Conservation (phyloP, 2,888 invertebrate genomes). For the Drosophila merina region DNA sequence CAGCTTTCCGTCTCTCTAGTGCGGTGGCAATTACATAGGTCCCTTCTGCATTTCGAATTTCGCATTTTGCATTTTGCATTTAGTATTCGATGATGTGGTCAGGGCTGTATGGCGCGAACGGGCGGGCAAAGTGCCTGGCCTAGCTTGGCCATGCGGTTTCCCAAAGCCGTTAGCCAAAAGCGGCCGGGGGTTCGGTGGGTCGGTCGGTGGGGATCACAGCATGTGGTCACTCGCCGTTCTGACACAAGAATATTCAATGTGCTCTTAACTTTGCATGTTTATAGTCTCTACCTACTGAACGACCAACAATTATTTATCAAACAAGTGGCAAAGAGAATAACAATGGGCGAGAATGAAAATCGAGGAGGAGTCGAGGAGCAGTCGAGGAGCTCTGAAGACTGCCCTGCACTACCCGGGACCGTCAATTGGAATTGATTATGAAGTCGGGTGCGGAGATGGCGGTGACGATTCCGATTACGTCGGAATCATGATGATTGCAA, state of each 20-base stretch:
- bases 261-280: constrained; percentile 60
- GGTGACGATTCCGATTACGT: constrained; percentile 39
- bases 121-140: constrained; percentile 31
- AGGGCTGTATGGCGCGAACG: constrained; percentile 26
- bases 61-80: constrained; percentile 49
- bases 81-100: constrained; percentile 71
- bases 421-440: constrained; percentile 52
- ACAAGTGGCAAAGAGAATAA: constrained; percentile 46
- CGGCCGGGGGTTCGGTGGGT: constrained; percentile 5
- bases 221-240: constrained; percentile 59
- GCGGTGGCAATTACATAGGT: constrained; percentile 62
- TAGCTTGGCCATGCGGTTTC: constrained; percentile 62
- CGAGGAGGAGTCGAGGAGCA: not conserved
- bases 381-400: not conserved
- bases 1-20: constrained; percentile 44
- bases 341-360: constrained; percentile 8
- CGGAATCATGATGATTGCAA: constrained; percentile 34
- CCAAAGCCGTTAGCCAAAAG: constrained; percentile 59
- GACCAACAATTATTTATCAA: constrained; percentile 71
- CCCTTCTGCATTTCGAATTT: constrained; percentile 62
- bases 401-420: not conserved
- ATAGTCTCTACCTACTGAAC: constrained; percentile 57
- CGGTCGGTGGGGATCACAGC: constrained; percentile 46
- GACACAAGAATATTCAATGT: constrained; percentile 46
- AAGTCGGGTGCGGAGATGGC: constrained; percentile 27